Percentiles rank a stretch among this genome's conserved stretches.
phyloP scores from a whole-genome alignment of 2,888 invertebrate genomes.

The Petrolisthes manimaculis region DNA sequence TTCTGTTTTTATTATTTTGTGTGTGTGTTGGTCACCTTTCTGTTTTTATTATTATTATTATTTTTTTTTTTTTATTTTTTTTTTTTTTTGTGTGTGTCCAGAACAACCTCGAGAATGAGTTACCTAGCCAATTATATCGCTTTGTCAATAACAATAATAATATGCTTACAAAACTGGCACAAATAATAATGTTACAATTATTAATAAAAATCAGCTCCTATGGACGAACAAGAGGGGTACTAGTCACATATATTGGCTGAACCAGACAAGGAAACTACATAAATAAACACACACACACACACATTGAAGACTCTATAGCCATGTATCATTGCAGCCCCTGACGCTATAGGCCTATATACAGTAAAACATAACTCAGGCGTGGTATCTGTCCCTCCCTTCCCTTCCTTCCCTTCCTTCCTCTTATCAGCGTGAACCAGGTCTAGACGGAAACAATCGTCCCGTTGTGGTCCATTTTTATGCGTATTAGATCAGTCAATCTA shows the following conservation, averaged over 20 bases:
- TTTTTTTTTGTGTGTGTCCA: too few relatives aligned
- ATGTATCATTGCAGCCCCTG: not conserved
- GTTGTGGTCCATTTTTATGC: conserved; percentile 39
- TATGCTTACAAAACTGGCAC: too few relatives aligned
- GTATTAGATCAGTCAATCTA: conserved; percentile 21
- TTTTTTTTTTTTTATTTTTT: too few relatives aligned
- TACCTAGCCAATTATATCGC: too few relatives aligned
- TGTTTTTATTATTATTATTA: too few relatives aligned
- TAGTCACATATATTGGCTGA: not conserved
- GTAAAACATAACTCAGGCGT: conserved; percentile 14
- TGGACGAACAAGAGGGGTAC: too few relatives aligned
- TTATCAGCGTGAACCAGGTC: not conserved
- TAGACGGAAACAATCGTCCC: conserved; percentile 36
- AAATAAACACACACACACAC: conserved; percentile 4
- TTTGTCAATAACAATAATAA: too few relatives aligned
- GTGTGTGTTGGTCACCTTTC: too few relatives aligned
- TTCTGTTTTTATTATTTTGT: too few relatives aligned
- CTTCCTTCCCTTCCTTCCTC: not conserved
- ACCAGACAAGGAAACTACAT: not conserved
- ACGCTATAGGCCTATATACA: not conserved
- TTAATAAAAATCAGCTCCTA: too few relatives aligned
- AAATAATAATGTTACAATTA: too few relatives aligned
- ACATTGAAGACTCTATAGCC: not conserved
- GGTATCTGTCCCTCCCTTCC: not conserved
- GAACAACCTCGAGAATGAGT: too few relatives aligned